phyloP scores from a whole-genome alignment of 2,797 vertebrate species.

The Xiphophorus birchmanni region DNA sequence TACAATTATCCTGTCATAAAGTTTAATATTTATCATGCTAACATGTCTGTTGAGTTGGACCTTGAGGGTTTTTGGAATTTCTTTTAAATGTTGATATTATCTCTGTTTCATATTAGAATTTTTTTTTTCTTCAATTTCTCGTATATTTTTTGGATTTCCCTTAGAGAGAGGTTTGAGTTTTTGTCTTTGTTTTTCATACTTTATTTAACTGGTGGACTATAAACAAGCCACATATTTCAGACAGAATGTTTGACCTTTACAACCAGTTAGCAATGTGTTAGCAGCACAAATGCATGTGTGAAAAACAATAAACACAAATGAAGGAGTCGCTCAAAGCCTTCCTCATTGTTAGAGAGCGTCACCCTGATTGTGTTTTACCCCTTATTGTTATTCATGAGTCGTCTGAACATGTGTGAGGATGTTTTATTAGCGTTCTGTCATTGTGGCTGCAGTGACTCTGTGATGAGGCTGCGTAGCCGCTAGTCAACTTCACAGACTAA shows the following conservation, averaged over 20 bases:
- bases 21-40: neutral
- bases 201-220: neutral
- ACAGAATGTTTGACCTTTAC: slow-evolving; percentile 40
- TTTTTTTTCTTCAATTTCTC: neutral
- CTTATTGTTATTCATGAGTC: slow-evolving; percentile 76
- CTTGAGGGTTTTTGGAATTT: neutral
- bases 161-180: neutral
- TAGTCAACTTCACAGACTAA: slow-evolving; percentile 73
- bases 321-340: slow-evolving; percentile 43
- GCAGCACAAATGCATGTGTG: slow-evolving; percentile 34
- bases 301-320: slow-evolving; percentile 46
- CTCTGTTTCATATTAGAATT: neutral
- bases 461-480: slow-evolving; percentile 69
- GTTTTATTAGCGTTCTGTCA: slow-evolving; percentile 70
- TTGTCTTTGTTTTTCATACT: neutral
- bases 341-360: slow-evolving; percentile 61
- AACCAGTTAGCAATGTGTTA: neutral
- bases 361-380: slow-evolving; percentile 54
- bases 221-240: too few relatives aligned
- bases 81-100: neutral
- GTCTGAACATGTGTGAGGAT: slow-evolving; percentile 53
- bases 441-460: slow-evolving; percentile 66
- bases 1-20: neutral
- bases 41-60: neutral
- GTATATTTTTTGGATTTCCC: neutral